A percentile compares a stretch with the other conserved stretches of the same genome.
These are phyloP conservation scores for Eilema griseolum DNA, from an alignment of 2,888 invertebrate species.

Conservation along the genomic window DNA sequence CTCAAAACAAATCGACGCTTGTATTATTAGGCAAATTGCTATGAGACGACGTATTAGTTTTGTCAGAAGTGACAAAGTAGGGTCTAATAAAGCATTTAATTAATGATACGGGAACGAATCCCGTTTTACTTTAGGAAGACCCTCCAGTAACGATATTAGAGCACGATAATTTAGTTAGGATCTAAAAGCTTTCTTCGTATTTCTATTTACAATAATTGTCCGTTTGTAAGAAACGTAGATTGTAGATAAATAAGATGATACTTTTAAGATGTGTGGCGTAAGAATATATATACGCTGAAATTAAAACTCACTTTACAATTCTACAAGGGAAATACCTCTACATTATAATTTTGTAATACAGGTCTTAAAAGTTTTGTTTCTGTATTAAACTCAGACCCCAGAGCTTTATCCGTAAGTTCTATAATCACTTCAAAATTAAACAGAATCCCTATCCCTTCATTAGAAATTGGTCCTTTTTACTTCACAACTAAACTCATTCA, in stretches of 20 bases:
- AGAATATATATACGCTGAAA: background rate
- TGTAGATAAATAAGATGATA: background rate
- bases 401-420: background rate
- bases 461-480: background rate
- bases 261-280: too few species aligned
- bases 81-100: slow-evolving; percentile 41
- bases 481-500: slow-evolving; percentile 1
- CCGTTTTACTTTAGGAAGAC: slow-evolving; percentile 39
- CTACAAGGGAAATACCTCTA: background rate
- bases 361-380: background rate
- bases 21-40: slow-evolving; percentile 44
- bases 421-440: slow-evolving; percentile 2
- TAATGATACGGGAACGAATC: slow-evolving; percentile 42
- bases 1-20: slow-evolving; percentile 33
- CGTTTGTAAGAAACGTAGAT: background rate
- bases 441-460: background rate
- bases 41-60: slow-evolving; percentile 34
- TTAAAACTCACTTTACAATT: background rate
- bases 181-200: slow-evolving; percentile 20
- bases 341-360: background rate
- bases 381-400: background rate
- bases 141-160: slow-evolving; percentile 37
- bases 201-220: slow-evolving; percentile 12
- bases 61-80: slow-evolving; percentile 40
- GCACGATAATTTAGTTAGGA: slow-evolving; percentile 21